These are phyloP conservation scores for Palloptera scutellata DNA, from an alignment of 2,888 invertebrate genomes.

Conservation along the genomic window DNA sequence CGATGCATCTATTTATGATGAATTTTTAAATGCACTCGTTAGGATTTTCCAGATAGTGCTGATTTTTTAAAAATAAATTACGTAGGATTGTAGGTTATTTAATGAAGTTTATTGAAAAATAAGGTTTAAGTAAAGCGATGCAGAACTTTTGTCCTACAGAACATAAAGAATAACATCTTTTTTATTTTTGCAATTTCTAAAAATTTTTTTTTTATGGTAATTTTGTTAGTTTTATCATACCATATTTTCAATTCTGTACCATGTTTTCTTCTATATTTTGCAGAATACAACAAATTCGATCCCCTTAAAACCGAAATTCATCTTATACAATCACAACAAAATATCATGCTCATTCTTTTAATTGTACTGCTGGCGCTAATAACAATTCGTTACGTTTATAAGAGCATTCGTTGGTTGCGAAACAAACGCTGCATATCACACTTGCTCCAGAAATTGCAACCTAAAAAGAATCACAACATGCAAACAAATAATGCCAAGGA, in stretches of 20 bases:
- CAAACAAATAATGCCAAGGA: slow-evolving; percentile 48
- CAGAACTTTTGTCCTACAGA: too few relatives aligned
- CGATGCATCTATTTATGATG: too few relatives aligned
- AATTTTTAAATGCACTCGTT: too few relatives aligned
- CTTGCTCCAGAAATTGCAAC: slow-evolving; percentile 47
- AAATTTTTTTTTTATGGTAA: neutral
- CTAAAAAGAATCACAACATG: slow-evolving; percentile 41
- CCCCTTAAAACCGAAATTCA: slow-evolving; percentile 52
- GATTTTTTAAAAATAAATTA: too few relatives aligned
- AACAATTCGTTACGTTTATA: slow-evolving; percentile 48
- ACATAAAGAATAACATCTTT: too few relatives aligned
- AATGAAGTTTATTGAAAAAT: too few relatives aligned
- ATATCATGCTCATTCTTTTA: slow-evolving; percentile 51
- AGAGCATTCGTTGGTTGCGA: slow-evolving; percentile 50
- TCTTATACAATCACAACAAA: slow-evolving; percentile 51
- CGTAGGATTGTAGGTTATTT: too few relatives aligned
- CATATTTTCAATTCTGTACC: neutral
- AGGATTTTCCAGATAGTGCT: too few relatives aligned
- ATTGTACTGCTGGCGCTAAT: slow-evolving; percentile 50
- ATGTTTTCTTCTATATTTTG: too few relatives aligned
- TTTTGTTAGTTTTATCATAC: neutral
- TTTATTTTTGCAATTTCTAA: neutral
- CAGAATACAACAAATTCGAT: slow-evolving; percentile 50
- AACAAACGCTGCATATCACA: slow-evolving; percentile 46
- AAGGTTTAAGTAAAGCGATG: too few relatives aligned